phyloP scores from a whole-genome alignment of 1,140 invertebrate species.

The Pseudomyrmex flavicornis region DNA sequence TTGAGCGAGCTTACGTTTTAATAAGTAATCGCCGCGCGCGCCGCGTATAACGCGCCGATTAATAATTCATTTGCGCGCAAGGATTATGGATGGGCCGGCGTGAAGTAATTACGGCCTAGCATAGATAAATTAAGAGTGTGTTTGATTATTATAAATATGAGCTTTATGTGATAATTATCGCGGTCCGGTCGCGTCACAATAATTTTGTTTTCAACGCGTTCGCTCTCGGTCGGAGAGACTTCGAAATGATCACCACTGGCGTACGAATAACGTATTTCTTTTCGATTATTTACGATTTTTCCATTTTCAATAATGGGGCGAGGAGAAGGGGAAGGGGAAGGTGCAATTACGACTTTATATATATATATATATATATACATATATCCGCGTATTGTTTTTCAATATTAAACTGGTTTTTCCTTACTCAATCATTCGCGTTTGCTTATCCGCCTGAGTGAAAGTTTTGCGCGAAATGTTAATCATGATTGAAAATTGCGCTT shows the following conservation, averaged over 20 bases:
- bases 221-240: too few relatives aligned
- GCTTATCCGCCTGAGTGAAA: background rate
- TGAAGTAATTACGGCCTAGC: conserved; percentile 42
- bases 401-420: background rate
- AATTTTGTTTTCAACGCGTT: background rate
- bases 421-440: background rate
- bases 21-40: conserved; percentile 46
- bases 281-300: background rate
- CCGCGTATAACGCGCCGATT: conserved; percentile 36
- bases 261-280: background rate
- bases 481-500: conserved; percentile 27
- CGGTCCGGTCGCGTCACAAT: background rate
- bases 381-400: background rate
- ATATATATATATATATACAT: background rate
- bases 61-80: conserved; percentile 61
- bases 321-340: too few relatives aligned
- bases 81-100: conserved; percentile 46
- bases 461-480: conserved; percentile 38
- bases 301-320: background rate
- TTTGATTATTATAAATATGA: conserved; percentile 71
- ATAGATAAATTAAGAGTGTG: conserved; percentile 51
- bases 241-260: background rate
- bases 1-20: conserved; percentile 46
- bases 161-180: conserved; percentile 73
- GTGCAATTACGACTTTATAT: background rate